Conservation (phyloP, 2,113 vertebrate species). For the Myodes glareolus region DNA sequence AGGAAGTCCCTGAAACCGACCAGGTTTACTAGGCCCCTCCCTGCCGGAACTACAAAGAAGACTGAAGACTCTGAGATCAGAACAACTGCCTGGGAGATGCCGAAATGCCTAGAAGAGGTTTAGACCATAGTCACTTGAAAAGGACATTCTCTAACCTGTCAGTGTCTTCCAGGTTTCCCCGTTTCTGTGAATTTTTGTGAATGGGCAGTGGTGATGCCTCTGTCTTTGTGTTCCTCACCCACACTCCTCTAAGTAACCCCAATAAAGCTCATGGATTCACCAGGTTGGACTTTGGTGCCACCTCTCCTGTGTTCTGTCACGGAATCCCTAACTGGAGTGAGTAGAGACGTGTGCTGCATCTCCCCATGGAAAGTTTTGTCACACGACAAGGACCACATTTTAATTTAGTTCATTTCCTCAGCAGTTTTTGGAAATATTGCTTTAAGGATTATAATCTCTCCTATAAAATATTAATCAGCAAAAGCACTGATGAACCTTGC, state of each 20-base stretch:
- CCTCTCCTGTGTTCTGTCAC: neutral
- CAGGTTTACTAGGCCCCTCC: neutral
- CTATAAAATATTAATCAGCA: neutral
- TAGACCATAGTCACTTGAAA: neutral
- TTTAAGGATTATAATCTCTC: neutral
- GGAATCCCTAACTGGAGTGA: neutral
- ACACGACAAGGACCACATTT: neutral
- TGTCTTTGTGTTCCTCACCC: neutral
- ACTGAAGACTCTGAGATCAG: neutral
- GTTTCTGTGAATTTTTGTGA: neutral
- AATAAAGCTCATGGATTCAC: neutral
- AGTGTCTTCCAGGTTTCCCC: neutral
- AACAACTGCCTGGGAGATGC: neutral
- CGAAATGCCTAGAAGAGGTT: neutral
- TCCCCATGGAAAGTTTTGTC: neutral
- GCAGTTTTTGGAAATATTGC: neutral
- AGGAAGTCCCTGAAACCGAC: neutral
- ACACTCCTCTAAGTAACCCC: neutral
- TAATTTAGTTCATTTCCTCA: conserved; percentile 41
- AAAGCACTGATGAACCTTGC: neutral
- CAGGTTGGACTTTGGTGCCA: neutral
- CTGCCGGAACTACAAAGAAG: neutral
- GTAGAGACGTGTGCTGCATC: neutral
- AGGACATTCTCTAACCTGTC: neutral
- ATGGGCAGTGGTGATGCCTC: neutral